These are phyloP conservation scores for Drosophila carrolli DNA, from an alignment of 1,140 invertebrate genomes.

Conservation along the genomic window DNA sequence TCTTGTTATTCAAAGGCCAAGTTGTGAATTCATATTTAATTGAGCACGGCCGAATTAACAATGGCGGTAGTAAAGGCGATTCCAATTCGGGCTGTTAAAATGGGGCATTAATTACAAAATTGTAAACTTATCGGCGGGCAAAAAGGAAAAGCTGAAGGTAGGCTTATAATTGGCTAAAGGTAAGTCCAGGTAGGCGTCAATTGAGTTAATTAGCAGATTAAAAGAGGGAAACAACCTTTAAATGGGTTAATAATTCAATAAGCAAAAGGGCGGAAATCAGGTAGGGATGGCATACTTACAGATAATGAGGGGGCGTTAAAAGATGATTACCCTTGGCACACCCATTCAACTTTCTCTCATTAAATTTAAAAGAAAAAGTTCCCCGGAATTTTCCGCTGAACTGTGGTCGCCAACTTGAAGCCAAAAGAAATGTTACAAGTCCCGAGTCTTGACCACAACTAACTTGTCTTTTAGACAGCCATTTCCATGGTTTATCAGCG, in stretches of 20 bases:
- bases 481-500: conserved; percentile 51
- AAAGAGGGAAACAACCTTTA: conserved; percentile 30
- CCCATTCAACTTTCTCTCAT: not conserved
- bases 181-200: conserved; percentile 26
- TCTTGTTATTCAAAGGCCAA: conserved; percentile 39
- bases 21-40: conserved; percentile 52
- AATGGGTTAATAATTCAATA: conserved; percentile 57
- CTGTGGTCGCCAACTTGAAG: conserved; percentile 4
- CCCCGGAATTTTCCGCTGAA: not conserved
- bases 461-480: conserved; percentile 40
- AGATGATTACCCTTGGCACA: conserved; percentile 26
- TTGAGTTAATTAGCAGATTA: conserved; percentile 61
- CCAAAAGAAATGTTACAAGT: conserved; percentile 21
- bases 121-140: conserved; percentile 27
- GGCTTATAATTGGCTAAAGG: conserved; percentile 19
- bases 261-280: conserved; percentile 23
- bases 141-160: not conserved
- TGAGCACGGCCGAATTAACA: conserved; percentile 39
- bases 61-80: conserved; percentile 2
- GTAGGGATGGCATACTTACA: conserved; percentile 16
- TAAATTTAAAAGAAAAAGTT: conserved; percentile 10
- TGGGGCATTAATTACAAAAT: conserved; percentile 60
- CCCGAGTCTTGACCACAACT: conserved; percentile 37
- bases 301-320: conserved; percentile 16
- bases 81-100: conserved; percentile 52